phyloP scores from a whole-genome alignment of 2,113 vertebrate genomes.

The Cheirogaleus medius region DNA sequence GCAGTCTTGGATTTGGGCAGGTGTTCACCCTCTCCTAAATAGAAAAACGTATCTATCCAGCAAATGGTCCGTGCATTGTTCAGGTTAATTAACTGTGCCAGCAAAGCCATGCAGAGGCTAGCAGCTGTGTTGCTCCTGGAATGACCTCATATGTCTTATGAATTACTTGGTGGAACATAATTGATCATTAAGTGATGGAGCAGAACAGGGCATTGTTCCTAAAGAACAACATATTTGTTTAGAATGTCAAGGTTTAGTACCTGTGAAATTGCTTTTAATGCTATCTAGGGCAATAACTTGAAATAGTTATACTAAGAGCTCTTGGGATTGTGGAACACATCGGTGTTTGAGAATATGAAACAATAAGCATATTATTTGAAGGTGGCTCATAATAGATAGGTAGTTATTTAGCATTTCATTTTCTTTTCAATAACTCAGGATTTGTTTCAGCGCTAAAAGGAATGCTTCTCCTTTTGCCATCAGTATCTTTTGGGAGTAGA shows the following conservation, averaged over 20 bases:
- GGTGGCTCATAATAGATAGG: background rate
- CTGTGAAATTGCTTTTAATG: constrained; percentile 48
- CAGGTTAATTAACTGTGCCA: background rate
- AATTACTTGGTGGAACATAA: constrained; percentile 59
- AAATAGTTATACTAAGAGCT: background rate
- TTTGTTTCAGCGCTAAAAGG: constrained; percentile 1
- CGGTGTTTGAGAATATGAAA: background rate
- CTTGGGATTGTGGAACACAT: background rate
- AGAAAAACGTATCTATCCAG: constrained; percentile 13
- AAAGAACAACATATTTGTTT: constrained; percentile 17
- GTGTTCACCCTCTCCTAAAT: background rate
- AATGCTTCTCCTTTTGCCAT: background rate
- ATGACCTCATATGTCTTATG: constrained; percentile 32
- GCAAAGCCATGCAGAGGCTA: constrained; percentile 16
- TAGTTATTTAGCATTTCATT: background rate
- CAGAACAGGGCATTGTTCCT: background rate
- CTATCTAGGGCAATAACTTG: constrained; percentile 22
- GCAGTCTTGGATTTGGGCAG: background rate
- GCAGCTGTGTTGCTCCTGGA: background rate
- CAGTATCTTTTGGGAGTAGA: background rate
- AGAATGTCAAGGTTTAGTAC: constrained; percentile 42
- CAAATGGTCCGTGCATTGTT: background rate
- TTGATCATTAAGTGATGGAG: constrained; percentile 53
- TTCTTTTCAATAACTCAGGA: background rate
- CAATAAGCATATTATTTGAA: constrained; percentile 15